Conservation (phyloP, 2,888 invertebrate species). For the Brassicogethes aeneus region DNA sequence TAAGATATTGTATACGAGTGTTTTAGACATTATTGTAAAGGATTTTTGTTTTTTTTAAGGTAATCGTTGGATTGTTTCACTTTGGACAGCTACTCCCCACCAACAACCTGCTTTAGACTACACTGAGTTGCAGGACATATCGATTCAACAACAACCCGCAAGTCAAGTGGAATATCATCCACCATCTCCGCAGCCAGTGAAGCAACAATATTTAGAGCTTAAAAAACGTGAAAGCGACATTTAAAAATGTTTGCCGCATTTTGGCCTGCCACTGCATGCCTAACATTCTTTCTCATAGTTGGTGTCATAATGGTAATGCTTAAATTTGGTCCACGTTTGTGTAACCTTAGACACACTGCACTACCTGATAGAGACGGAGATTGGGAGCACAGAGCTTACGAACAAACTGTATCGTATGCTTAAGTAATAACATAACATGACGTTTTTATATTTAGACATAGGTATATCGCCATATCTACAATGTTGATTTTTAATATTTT, state of each 20-base stretch:
- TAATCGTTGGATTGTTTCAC: slow-evolving; percentile 74
- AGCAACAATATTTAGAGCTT: slow-evolving; percentile 31
- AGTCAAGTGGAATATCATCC: slow-evolving; percentile 37
- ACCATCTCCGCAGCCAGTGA: slow-evolving; percentile 36
- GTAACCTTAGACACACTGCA: slow-evolving; percentile 60
- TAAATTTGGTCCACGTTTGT: slow-evolving; percentile 63
- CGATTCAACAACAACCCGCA: slow-evolving; percentile 37
- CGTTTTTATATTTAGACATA: background rate
- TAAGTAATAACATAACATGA: slow-evolving; percentile 31
- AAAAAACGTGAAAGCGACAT: slow-evolving; percentile 75
- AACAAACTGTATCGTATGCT: slow-evolving; percentile 54
- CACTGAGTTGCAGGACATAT: slow-evolving; percentile 56
- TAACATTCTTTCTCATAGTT: slow-evolving; percentile 62
- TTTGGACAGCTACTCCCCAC: slow-evolving; percentile 78
- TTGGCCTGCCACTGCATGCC: slow-evolving; percentile 67
- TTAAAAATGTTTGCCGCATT: slow-evolving; percentile 55
- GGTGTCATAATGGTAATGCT: slow-evolving; percentile 67
- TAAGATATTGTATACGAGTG: slow-evolving; percentile 27
- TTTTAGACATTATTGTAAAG: slow-evolving; percentile 1
- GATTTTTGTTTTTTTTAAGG: slow-evolving; percentile 42
- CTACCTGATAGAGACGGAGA: slow-evolving; percentile 55
- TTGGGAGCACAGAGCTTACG: slow-evolving; percentile 59
- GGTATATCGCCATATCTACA: background rate
- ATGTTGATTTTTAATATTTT: background rate
- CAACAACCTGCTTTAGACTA: slow-evolving; percentile 74